Percentiles rank a stretch among this genome's conserved stretches.
These are phyloP conservation scores for Abscondita cerata DNA, from an alignment of 2,888 invertebrate genomes.

Conservation along the genomic window DNA sequence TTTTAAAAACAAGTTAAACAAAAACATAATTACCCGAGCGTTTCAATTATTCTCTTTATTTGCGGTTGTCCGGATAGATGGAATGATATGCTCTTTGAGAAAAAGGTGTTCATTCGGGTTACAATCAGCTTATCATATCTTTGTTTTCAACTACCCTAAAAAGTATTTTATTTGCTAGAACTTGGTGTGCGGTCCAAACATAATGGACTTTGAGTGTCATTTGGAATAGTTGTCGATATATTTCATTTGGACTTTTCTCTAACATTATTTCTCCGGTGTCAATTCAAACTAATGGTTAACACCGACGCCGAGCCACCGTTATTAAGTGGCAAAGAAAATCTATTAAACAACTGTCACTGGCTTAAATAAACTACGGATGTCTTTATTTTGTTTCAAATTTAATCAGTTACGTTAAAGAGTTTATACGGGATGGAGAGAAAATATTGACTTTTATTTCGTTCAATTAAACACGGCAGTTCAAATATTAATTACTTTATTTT, in stretches of 20 bases:
- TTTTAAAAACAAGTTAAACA: constrained; percentile 8
- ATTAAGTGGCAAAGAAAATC: constrained; percentile 54
- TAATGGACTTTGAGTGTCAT: constrained; percentile 47
- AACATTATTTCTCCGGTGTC: constrained; percentile 54
- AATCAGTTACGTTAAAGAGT: no score
- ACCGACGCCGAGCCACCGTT: constrained; percentile 49
- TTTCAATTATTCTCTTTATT: neutral
- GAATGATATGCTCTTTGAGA: constrained; percentile 1
- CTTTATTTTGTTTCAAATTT: constrained; percentile 24
- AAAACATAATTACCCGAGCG: neutral
- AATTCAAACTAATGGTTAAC: constrained; percentile 55
- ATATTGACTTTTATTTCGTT: no score
- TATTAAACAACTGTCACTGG: constrained; percentile 53
- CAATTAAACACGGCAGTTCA: no score
- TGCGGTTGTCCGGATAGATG: neutral
- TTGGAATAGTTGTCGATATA: constrained; percentile 52
- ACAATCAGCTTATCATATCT: constrained; percentile 22
- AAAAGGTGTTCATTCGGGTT: constrained; percentile 11
- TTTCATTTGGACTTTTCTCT: constrained; percentile 52
- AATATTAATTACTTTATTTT: no score
- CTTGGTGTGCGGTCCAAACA: constrained; percentile 40
- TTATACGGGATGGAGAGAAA: no score
- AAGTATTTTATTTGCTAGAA: constrained; percentile 31
- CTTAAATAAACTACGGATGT: constrained; percentile 26
- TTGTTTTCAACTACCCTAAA: constrained; percentile 21